phyloP scores from a whole-genome alignment of 2,888 invertebrate genomes.

The Luffia ferchaultella region DNA sequence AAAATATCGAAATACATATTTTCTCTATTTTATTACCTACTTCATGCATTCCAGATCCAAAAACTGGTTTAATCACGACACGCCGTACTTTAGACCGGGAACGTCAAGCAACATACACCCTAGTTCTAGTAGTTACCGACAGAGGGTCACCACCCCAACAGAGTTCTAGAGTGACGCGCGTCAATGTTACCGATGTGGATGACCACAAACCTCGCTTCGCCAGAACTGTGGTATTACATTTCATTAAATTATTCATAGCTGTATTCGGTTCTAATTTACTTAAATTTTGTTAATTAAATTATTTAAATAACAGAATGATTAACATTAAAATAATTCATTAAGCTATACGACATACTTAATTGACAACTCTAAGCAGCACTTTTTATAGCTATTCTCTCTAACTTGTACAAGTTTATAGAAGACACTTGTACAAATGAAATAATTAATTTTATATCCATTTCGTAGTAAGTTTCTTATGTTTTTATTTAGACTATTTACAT shows the following conservation, averaged over 20 bases:
- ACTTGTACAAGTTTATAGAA: too few species aligned
- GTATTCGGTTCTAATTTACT: not conserved
- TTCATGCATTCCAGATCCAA: constrained; percentile 67
- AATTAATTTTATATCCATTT: too few species aligned
- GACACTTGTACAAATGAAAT: too few species aligned
- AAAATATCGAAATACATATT: not conserved
- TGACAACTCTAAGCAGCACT: too few species aligned
- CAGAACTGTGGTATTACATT: constrained; percentile 66
- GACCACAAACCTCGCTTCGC: constrained; percentile 80
- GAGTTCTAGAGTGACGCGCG: constrained; percentile 73
- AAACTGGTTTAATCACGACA: constrained; percentile 77
- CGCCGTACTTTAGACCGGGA: constrained; percentile 77
- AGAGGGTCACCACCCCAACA: constrained; percentile 80
- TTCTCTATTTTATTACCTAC: not conserved
- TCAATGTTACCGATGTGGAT: constrained; percentile 77
- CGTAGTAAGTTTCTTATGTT: too few species aligned
- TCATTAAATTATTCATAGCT: not conserved
- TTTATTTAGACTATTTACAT: too few species aligned
- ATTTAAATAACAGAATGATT: not conserved
- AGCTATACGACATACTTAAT: too few species aligned
- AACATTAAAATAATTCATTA: not conserved
- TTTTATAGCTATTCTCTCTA: too few species aligned
- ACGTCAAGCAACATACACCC: constrained; percentile 74
- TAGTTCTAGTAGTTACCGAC: constrained; percentile 81
- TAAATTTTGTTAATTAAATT: not conserved